Evolutionary conservation across 2,888 invertebrate species (phyloP), one percentile per base, ranked within the genome.

Genomic region (Tillus elongatus): DNA sequence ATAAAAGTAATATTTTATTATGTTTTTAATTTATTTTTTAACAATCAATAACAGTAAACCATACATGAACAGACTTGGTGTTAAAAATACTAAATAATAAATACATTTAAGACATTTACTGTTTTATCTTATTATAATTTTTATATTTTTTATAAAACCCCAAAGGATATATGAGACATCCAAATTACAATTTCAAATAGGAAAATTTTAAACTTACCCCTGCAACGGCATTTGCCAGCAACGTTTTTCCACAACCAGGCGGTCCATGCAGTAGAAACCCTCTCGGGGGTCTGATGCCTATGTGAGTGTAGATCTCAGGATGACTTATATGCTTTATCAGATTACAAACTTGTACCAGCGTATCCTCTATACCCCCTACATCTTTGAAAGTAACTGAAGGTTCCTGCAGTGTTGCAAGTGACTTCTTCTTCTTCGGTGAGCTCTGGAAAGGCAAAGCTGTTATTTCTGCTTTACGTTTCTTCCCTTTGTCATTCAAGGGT

Each of bases 191-290:
- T n/a, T n/a, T n/a, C n/a, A n/a, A n/a, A n/a, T n/a, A n/a, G n/a
- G n/a, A n/a, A n/a, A 9, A 28, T 12, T 13, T 27, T 30, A 33
- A 9, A 64, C 69, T 66, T 67, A 79, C 80, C 34, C 89, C 88
- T 14, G 88, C 84, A 51, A 89, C 82, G 2, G 87, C 86, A 58
- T 82, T 73, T 0, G 88, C 89, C 40, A 89, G 56, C 37, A 87
- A 68, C 2, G 85, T 86, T 67, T 89, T 89, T 0, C 97, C 96
- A 60, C 92, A 91, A 0, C 97, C 97, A 0, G 96, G 91, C 1
- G 97, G 96, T 0, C 97, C 97, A 63, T 96, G 93, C 31, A 97
- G 69, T 33, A 98, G 67, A 52, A 96, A 82, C 14, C 95, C 96
- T 56, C 89, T 73, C 0, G 93, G 90, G 26, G 93, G 86, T 45